Base-by-base conservation (phyloP, 2,797 vertebrate genomes). In the Malacoctenus gilli region DNA sequence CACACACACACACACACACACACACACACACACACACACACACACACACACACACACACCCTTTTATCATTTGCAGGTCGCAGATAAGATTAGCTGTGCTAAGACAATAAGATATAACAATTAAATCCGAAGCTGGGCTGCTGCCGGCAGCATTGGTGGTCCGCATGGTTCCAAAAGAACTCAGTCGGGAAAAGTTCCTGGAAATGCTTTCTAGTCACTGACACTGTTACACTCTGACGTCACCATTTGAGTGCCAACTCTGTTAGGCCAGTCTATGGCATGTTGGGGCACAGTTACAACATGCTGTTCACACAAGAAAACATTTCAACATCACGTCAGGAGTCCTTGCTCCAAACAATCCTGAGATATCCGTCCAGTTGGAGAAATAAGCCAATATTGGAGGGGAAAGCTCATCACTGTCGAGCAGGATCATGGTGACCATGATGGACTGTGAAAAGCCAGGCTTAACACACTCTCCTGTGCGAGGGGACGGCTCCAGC, bases 361-460 rank as follows among this genome's bases (percentile, higher is more conserved):
- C 81, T 77, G 82, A 68, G 77, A 85, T 82, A 87, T 83, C 79
- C 72, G 70, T 73, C 70, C 79, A 83, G 72, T 77, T 81, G 84
- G 80, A 81, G n/a, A 47, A 75, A 52, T 78, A 63, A 78, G 59
- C 35, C 51, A 66, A 85, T 80, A 83, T 85, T 84, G 86, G 73
- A 28, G 43, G 58, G 62, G 55, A 84, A 86, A 89, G 87, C 83
- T 87, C 79, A 87, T 87, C 85, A 87, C 80, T 66, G 83, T 84
- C 52, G 59, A 77, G 73, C 42, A 36, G 66, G 85, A 87, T 87
- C 73, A 86, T 85, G 75, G 79, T 85, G 84, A n/a, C n/a, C n/a
- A n/a, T n/a, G n/a, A 86, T 80, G 73, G 73, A 75, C 85, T 79
- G 85, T 87, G 83, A 85, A 87, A 86, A 89, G 75, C 84, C 74